phyloP scores from a whole-genome alignment of 30 jellyfish, hydroid and myxozoan species.

The Chironex yamaguchii region DNA sequence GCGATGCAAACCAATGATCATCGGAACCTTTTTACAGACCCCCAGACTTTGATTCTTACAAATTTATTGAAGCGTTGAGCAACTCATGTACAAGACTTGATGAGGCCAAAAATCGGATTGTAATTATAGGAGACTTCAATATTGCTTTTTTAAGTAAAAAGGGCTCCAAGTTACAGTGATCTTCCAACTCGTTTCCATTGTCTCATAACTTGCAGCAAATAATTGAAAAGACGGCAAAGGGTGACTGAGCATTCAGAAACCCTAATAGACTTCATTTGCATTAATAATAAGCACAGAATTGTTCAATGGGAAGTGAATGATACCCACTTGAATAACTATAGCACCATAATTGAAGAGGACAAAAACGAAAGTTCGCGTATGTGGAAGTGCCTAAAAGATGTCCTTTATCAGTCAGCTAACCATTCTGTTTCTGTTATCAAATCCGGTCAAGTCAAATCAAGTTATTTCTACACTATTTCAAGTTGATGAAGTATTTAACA shows the following conservation, averaged over 20 bases:
- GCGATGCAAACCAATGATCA: constrained; percentile 55
- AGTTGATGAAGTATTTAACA: too few relatives aligned
- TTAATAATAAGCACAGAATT: constrained; percentile 69
- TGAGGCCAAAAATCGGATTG: constrained; percentile 24
- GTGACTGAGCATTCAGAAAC: constrained; percentile 66
- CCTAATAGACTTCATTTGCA: constrained; percentile 45
- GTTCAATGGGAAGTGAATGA: constrained; percentile 75
- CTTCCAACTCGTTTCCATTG: constrained; percentile 53
- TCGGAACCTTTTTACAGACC: constrained; percentile 60
- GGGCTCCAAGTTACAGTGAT: constrained; percentile 73
- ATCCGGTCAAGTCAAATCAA: too few relatives aligned
- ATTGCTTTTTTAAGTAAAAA: constrained; percentile 59
- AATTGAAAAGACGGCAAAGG: constrained; percentile 63
- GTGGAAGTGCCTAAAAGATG: neutral
- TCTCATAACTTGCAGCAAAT: constrained; percentile 51
- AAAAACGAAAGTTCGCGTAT: neutral
- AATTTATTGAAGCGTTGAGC: constrained; percentile 28
- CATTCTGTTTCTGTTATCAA: neutral
- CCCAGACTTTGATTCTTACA: constrained; percentile 26
- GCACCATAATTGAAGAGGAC: constrained; percentile 59
- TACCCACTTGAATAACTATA: constrained; percentile 71
- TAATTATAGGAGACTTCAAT: constrained; percentile 56
- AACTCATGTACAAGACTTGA: constrained; percentile 44
- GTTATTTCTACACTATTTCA: too few relatives aligned
- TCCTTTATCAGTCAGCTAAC: neutral